Evolutionary conservation across 37 sponge, comb jelly and placozoan genomes (phyloP), one percentile per base, ranked within the genome.

Genomic region (Beroe ovata): DNA sequence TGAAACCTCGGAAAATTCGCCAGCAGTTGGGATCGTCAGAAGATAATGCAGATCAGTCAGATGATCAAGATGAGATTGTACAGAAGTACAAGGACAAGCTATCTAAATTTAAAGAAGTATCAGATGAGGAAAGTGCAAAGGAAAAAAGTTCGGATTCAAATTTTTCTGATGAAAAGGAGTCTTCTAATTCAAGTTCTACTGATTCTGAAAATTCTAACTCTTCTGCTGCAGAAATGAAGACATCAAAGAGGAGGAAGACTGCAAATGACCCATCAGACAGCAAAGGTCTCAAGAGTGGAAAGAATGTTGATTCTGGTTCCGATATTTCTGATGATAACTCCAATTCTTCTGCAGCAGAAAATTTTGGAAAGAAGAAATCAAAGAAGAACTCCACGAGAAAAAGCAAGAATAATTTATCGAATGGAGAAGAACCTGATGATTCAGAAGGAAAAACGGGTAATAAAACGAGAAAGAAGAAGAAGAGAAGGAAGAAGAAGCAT

Each of bases 381-480:
- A 47, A 47, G 54, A 47, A 47, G 11, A 47, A 47, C 11, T 6
- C 54, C 6, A 16, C 54, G 54, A 11, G 54, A 16, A n/a, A n/a
- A n/a, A n/a, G n/a, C n/a, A n/a, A n/a, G n/a, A n/a, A n/a, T n/a
- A n/a, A n/a, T n/a, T n/a, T n/a, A n/a, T 16, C 11, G 0, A 81
- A 71, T 22, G 77, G 30, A 1, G 39, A 19, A 8, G 90, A 90
- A 26, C 38, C 19, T 3, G 35, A 47, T 38, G 88, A 92, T 26
- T 47, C 30, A 18, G 33, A 88, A 25, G 3, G 8, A 6, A 91
- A 64, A 60, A n/a, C n/a, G n/a, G n/a, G n/a, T n/a, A n/a, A n/a
- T n/a, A 47, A 64, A 63, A 90, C n/a, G 64, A 60, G 60, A 72
- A 92, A 60, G 64, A 62, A 25, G 64, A 88, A 60, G 60, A 39